phyloP scores from a whole-genome alignment of 2,113 vertebrate species.

The Perca schrenkii region DNA sequence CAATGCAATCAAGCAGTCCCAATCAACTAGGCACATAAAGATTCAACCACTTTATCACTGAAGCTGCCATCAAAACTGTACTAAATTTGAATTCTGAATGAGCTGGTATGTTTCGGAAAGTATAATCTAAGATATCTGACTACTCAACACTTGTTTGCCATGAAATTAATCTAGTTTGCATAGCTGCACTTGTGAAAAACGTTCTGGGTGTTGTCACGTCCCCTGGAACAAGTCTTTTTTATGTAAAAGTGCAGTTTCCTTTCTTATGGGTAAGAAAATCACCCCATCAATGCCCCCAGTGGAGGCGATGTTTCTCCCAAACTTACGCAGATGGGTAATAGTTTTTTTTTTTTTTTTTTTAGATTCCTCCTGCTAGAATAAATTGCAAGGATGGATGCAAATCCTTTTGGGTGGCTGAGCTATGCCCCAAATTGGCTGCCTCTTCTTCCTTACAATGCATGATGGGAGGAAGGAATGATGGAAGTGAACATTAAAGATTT shows the following conservation, averaged over 20 bases:
- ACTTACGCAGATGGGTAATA: slow-evolving; percentile 52
- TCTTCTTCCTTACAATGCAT: slow-evolving; percentile 50
- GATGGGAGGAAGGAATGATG: slow-evolving; percentile 55
- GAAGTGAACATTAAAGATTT: slow-evolving; percentile 74
- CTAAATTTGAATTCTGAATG: slow-evolving; percentile 14
- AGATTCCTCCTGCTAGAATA: slow-evolving; percentile 46
- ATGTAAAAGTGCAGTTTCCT: slow-evolving; percentile 37
- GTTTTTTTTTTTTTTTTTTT: slow-evolving; percentile 51
- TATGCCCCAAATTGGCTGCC: slow-evolving; percentile 55
- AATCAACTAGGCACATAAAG: slow-evolving; percentile 45
- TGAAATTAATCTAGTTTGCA: slow-evolving; percentile 9
- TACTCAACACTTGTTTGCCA: not conserved
- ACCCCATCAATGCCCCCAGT: slow-evolving; percentile 18
- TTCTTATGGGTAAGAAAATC: slow-evolving; percentile 25
- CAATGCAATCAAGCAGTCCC: slow-evolving; percentile 25
- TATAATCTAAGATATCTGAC: not conserved
- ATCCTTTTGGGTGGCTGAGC: slow-evolving; percentile 57
- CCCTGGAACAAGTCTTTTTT: slow-evolving; percentile 13
- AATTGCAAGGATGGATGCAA: slow-evolving; percentile 63
- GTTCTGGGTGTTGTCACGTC: not conserved
- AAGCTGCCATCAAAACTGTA: slow-evolving; percentile 6
- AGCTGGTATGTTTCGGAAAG: not conserved
- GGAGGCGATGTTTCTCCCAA: slow-evolving; percentile 29
- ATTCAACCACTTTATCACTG: slow-evolving; percentile 25
- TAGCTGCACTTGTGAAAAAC: not conserved